Conservation (phyloP, 2,797 vertebrate species). For the Bucorvus abyssinicus region DNA sequence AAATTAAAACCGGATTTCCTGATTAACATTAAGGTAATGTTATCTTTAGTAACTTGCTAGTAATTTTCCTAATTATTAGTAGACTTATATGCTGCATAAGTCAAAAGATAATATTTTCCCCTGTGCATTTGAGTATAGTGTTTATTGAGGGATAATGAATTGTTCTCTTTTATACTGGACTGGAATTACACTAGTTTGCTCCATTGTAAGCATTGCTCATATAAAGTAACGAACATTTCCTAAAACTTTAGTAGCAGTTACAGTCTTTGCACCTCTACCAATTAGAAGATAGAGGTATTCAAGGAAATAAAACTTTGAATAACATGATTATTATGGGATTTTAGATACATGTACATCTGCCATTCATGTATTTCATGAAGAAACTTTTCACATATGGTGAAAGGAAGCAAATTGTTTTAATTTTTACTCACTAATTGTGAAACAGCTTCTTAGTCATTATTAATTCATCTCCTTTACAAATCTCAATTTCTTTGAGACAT, state of each 20-base stretch:
- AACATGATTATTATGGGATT: neutral
- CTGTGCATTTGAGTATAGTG: neutral
- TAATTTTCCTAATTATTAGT: neutral
- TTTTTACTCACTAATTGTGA: neutral
- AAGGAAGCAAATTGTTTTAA: neutral
- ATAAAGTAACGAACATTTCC: neutral
- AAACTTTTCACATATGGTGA: neutral
- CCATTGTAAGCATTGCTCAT: neutral
- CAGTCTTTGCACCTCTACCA: neutral
- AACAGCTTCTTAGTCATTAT: neutral
- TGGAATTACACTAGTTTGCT: neutral
- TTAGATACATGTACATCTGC: neutral
- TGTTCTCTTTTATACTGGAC: neutral
- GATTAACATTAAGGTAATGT: constrained; percentile 94
- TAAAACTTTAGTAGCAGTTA: neutral
- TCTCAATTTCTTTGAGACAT: neutral
- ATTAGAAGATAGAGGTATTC: neutral
- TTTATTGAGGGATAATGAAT: neutral
- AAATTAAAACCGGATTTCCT: constrained; percentile 88
- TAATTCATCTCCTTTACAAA: neutral
- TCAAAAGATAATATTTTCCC: neutral
- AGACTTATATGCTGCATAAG: neutral
- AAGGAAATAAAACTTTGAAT: neutral
- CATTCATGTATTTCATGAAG: neutral
- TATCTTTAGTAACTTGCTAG: neutral